phyloP scores from a whole-genome alignment of 2,797 vertebrate genomes.

The Xenentodon cancila region DNA sequence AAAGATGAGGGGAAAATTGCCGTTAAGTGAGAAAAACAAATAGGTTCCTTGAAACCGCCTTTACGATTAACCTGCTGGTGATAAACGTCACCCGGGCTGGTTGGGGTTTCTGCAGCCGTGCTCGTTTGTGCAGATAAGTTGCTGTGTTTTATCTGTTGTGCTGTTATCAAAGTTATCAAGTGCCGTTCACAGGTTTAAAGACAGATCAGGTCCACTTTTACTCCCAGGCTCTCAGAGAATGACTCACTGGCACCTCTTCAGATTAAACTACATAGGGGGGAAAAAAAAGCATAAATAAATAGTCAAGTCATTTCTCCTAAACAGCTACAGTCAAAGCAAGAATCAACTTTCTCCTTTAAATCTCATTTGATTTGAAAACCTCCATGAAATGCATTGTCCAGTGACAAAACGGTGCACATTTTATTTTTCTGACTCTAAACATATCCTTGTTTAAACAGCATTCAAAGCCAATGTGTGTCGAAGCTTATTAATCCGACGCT shows the following conservation, averaged over 20 bases:
- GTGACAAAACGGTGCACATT: neutral
- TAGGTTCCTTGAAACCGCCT: too few relatives aligned
- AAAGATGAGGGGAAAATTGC: too few relatives aligned
- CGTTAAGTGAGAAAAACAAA: too few relatives aligned
- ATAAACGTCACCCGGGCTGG: too few relatives aligned
- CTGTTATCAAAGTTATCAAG: conserved; percentile 53
- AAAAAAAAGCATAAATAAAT: neutral
- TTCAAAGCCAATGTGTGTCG: conserved; percentile 8
- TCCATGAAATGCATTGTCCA: neutral
- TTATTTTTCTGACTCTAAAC: conserved; percentile 10
- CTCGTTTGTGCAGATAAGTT: conserved; percentile 66
- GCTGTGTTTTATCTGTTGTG: conserved; percentile 49
- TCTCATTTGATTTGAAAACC: conserved; percentile 17
- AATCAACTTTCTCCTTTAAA: neutral
- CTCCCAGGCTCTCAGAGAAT: conserved; percentile 28
- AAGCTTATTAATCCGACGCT: conserved; percentile 41
- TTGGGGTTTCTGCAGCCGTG: neutral
- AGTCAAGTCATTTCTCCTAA: conserved; percentile 18
- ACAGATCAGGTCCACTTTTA: conserved; percentile 29
- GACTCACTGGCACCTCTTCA: neutral
- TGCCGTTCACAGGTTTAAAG: conserved; percentile 45
- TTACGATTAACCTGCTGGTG: too few relatives aligned
- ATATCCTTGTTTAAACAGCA: conserved; percentile 3
- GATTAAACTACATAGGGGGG: too few relatives aligned
- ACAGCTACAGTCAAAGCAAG: neutral